Evolutionary conservation across 2,113 vertebrate species (phyloP).

Genomic region (Oryctolagus cuniculus): mOryCun1.1 NC_091435.1:24108501-24109000

Average conservation of each 20-base stretch:
- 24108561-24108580: background rate
- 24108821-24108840: background rate
- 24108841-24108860: background rate
- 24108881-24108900: background rate
- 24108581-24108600: rapidly evolving
- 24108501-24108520: background rate
- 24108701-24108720: background rate
- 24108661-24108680: background rate
- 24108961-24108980: too few species aligned
- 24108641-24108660: background rate
- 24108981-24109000: too few species aligned
- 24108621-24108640: background rate
- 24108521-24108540: background rate
- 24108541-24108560: background rate
- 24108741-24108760: background rate
- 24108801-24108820: too few species aligned
- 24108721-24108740: background rate
- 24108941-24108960: too few species aligned
- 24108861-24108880: background rate
- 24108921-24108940: background rate
- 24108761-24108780: background rate
- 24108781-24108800: background rate
- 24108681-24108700: background rate
- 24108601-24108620: background rate
- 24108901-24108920: background rate